These are phyloP conservation scores for Sinocyclocheilus anophthalmus DNA, from an alignment of 2,113 vertebrate species.

Conservation along the genomic window DNA sequence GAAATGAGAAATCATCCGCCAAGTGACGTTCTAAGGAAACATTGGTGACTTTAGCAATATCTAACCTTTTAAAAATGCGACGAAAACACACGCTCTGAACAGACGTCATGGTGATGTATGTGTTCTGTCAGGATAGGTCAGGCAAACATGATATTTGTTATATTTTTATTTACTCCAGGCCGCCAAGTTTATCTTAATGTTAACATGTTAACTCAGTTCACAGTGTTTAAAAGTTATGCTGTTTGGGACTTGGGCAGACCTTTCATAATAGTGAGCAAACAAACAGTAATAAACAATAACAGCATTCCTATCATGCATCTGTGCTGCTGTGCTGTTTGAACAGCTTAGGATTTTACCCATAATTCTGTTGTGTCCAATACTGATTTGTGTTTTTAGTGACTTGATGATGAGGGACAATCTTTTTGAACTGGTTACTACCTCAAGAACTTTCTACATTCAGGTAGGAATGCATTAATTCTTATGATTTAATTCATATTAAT, in stretches of 20 bases:
- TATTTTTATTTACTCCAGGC: background rate
- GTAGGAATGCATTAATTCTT: constrained; percentile 66
- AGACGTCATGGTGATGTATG: background rate
- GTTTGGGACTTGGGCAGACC: background rate
- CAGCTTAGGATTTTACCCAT: background rate
- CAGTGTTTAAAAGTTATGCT: background rate
- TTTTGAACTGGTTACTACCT: constrained; percentile 93
- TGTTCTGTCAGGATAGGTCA: background rate
- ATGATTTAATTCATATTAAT: background rate
- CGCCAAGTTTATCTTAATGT: background rate
- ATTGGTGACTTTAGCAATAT: background rate
- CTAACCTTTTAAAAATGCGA: background rate
- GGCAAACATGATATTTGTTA: background rate
- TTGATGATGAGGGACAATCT: constrained; percentile 98
- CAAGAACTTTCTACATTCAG: constrained; percentile 95
- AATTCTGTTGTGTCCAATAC: constrained; percentile 23
- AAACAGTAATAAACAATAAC: background rate
- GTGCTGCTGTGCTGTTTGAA: background rate
- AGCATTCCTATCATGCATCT: background rate
- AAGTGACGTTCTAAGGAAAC: background rate
- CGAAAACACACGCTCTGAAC: background rate
- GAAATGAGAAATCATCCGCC: background rate
- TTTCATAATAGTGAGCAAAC: background rate
- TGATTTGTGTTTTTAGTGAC: constrained; percentile 77
- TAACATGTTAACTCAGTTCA: background rate